Percentiles rank a stretch among this genome's conserved stretches.
phyloP scores from a whole-genome alignment of 2,888 invertebrate genomes.

The Caenorhabditis sp. region DNA sequence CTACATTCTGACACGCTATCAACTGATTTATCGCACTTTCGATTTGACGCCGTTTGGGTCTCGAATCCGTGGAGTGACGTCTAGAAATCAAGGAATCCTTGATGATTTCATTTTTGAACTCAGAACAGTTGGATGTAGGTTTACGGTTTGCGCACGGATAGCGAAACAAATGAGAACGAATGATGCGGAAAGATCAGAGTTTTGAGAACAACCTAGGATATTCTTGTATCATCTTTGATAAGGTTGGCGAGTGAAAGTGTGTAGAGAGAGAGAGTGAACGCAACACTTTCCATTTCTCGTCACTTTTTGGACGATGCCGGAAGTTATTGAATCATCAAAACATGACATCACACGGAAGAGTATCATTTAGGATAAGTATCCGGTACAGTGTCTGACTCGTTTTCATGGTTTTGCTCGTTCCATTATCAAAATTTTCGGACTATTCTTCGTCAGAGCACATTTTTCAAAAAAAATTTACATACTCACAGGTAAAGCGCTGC shows the following conservation, averaged over 20 bases:
- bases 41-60: slow-evolving; percentile 1
- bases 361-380: too few species aligned
- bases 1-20: slow-evolving; percentile 3
- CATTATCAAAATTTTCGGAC: too few species aligned
- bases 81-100: slow-evolving; percentile 24
- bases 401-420: too few species aligned
- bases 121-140: slow-evolving; percentile 16
- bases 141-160: slow-evolving; percentile 17
- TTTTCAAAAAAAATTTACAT: too few species aligned
- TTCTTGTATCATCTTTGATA: neutral
- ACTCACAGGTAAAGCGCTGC: too few species aligned
- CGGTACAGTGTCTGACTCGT: too few species aligned
- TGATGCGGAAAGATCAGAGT: slow-evolving; percentile 29
- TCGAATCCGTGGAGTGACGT: slow-evolving; percentile 20
- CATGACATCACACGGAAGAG: neutral
- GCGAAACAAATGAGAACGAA: slow-evolving; percentile 24
- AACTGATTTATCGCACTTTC: slow-evolving; percentile 14
- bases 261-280: too few species aligned
- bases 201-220: slow-evolving; percentile 12
- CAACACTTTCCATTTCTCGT: neutral
- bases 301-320: neutral
- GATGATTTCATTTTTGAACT: slow-evolving; percentile 21
- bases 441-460: too few species aligned
- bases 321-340: slow-evolving; percentile 1
- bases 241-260: neutral